Base-by-base conservation (phyloP, 2,797 vertebrate species). In the Clamator glandarius region DNA sequence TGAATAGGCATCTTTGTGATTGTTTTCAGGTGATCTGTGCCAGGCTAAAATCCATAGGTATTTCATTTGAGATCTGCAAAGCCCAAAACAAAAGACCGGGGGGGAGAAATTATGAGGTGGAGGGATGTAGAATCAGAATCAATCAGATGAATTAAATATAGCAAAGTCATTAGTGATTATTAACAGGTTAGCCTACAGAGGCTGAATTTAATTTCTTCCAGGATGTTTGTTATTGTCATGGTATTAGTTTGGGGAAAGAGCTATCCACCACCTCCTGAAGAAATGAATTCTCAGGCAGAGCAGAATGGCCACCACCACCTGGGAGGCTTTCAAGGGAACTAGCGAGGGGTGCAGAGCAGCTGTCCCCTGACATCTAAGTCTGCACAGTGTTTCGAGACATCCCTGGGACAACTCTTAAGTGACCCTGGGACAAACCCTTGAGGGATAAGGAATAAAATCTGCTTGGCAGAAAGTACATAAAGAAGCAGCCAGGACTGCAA, bases 241-340 rank as follows among this genome's bases (percentile, higher is more conserved):
- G 8, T 51, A 75, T 16, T 21, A 35, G 46, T 68, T 82, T 33
- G 29, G 35, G 16, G 20, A 11, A 62, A 26, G 23, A 68, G 17
- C 31, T 29, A 21, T 50, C 18, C 29, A 62, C 42, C 21, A 35
- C 17, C 54, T 68, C 50, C 50, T 19, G 50, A 73, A 70, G 59
- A 67, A 81, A 77, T 8, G 14, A 67, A 55, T 51, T 44, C n/a
- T 57, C 11, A 5, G 18, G 12, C 62, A 70, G 79, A 75, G 29
- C 26, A 35, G 48, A 57, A 39, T 1, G 0, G 35, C 63, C 51
- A 51, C 21, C 51, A 36, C 17, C 26, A 6, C 11, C 18, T 2
- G 0, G 15, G 0, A 2, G 74, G 31, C 3, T 26, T 23, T 10
- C 1, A 1, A 48, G 78, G 23, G 62, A 74, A 26, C 46, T 0